Conservation (phyloP, 2,113 vertebrate species). For the Phoxinus phoxinus region DNA sequence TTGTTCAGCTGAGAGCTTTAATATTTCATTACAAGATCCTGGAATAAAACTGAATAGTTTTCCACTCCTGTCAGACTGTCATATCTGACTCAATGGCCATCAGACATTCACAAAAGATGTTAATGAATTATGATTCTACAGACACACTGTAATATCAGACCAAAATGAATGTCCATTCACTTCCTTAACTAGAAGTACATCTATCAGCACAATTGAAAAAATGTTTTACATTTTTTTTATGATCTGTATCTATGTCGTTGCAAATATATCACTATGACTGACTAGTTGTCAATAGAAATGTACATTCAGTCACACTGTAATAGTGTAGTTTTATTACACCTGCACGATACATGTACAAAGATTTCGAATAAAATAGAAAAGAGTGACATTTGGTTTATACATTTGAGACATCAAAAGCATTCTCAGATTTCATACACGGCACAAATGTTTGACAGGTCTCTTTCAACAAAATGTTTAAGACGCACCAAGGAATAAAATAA, state of each 20-base stretch:
- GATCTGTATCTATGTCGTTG: too few relatives aligned
- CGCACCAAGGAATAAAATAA: background rate
- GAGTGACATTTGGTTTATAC: background rate
- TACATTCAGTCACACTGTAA: background rate
- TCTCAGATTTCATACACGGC: background rate
- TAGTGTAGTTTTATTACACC: background rate
- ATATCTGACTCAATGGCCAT: background rate
- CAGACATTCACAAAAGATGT: background rate
- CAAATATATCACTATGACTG: background rate
- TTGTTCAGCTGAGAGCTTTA: background rate
- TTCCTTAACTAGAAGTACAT: too few relatives aligned
- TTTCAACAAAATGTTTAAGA: background rate
- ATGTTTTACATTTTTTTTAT: too few relatives aligned
- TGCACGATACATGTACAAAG: background rate
- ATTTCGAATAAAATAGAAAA: background rate
- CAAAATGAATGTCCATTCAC: background rate
- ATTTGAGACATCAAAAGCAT: background rate
- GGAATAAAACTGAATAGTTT: background rate
- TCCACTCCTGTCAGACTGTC: background rate
- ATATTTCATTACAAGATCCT: slow-evolving; percentile 2
- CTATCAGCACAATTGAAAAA: too few relatives aligned
- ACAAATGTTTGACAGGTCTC: background rate
- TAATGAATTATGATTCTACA: background rate
- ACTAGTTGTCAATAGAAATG: too few relatives aligned
- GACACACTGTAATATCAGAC: background rate